These are phyloP conservation scores for Argyresthia albistria DNA, from an alignment of 2,888 invertebrate species.

Conservation along the genomic window DNA sequence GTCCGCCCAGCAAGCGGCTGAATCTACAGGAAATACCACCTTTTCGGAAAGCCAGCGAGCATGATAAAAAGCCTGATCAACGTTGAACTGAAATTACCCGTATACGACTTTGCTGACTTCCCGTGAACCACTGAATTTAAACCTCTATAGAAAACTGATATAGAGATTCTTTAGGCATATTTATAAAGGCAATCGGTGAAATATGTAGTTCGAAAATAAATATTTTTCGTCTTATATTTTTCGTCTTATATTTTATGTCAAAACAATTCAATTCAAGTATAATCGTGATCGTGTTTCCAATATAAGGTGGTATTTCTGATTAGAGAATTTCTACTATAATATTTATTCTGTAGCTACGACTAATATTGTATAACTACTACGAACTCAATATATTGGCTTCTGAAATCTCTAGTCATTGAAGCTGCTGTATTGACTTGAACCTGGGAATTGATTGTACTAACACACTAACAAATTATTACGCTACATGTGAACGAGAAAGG, in stretches of 20 bases:
- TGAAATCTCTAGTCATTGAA: neutral
- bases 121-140: too few species aligned
- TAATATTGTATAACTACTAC: neutral
- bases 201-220: too few species aligned
- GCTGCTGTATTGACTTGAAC: slow-evolving; percentile 8
- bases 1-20: slow-evolving; percentile 67
- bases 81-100: too few species aligned
- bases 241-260: too few species aligned
- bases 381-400: neutral
- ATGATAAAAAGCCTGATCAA: slow-evolving; percentile 10
- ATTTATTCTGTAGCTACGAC: neutral
- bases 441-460: neutral
- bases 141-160: neutral
- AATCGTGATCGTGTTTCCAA: neutral
- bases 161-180: neutral
- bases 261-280: neutral
- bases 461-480: slow-evolving; percentile 10
- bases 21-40: slow-evolving; percentile 71
- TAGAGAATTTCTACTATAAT: neutral
- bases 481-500: neutral
- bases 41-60: slow-evolving; percentile 41
- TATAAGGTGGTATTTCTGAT: neutral
- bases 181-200: too few species aligned
- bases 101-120: neutral
- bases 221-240: too few species aligned